Evolutionary conservation across 2,113 vertebrate genomes (phyloP).

Genomic region (Oreotrochilus melanogaster): DNA sequence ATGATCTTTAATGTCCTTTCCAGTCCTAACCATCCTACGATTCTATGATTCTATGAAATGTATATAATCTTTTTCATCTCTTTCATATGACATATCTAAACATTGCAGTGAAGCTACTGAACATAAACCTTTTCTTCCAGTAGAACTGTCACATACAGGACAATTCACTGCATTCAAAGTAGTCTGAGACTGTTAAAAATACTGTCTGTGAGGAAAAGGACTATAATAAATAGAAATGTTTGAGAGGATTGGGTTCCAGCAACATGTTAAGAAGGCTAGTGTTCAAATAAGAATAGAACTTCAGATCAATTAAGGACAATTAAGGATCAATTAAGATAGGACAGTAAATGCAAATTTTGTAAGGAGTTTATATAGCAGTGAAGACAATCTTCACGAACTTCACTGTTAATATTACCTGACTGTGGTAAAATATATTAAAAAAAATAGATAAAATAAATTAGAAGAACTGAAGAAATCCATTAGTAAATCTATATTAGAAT

Average conservation of each 20-base stretch:
- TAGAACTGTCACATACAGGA: not conserved
- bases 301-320: conserved; percentile 2
- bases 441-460: not conserved
- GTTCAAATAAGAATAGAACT: not conserved
- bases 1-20: too few relatives aligned
- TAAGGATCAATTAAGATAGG: not conserved
- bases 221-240: not conserved
- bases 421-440: not conserved
- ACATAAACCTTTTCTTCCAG: not conserved
- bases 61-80: not conserved
- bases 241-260: not conserved
- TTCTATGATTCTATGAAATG: not conserved
- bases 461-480: not conserved
- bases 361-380: not conserved
- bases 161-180: not conserved
- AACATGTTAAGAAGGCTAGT: not conserved
- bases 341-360: not conserved
- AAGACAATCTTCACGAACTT: conserved; percentile 7
- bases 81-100: not conserved
- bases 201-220: not conserved
- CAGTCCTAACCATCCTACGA: too few relatives aligned
- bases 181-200: not conserved
- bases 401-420: not conserved
- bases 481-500: not conserved
- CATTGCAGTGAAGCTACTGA: not conserved